These are phyloP conservation scores for Zosterops lateralis DNA, from an alignment of 2,113 vertebrate genomes.

Conservation along the genomic window DNA sequence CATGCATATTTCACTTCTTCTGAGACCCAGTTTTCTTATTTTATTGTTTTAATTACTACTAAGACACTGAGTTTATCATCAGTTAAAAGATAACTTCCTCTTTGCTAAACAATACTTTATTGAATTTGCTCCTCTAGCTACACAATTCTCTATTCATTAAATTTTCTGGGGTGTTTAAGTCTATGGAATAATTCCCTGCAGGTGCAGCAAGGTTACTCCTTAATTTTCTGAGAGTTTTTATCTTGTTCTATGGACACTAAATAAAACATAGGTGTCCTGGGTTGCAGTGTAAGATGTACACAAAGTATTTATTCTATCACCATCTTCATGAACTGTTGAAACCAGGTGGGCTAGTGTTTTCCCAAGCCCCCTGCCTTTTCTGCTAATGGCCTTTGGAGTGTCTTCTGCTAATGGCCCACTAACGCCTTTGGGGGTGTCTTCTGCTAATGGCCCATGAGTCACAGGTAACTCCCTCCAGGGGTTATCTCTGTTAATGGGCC, in stretches of 20 bases:
- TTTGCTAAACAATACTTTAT: neutral
- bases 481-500: too few relatives aligned
- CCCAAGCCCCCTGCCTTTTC: too few relatives aligned
- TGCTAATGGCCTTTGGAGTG: too few relatives aligned
- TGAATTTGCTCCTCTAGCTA: neutral
- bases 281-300: too few relatives aligned
- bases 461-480: too few relatives aligned
- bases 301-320: too few relatives aligned
- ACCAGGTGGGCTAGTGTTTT: too few relatives aligned
- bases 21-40: neutral
- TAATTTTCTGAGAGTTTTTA: neutral
- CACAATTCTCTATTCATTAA: neutral
- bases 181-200: neutral
- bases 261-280: neutral
- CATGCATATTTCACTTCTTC: neutral
- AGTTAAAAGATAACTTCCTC: neutral
- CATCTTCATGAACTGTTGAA: too few relatives aligned
- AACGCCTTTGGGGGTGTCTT: too few relatives aligned
- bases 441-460: too few relatives aligned
- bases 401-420: too few relatives aligned
- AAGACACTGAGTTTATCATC: neutral
- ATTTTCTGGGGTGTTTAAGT: neutral
- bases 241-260: neutral
- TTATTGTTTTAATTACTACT: neutral
- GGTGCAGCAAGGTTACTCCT: neutral